Percentiles rank a stretch among this genome's conserved stretches.
Evolutionary conservation across 2,797 vertebrate species (phyloP).

Genomic region (Clamator glandarius): DNA sequence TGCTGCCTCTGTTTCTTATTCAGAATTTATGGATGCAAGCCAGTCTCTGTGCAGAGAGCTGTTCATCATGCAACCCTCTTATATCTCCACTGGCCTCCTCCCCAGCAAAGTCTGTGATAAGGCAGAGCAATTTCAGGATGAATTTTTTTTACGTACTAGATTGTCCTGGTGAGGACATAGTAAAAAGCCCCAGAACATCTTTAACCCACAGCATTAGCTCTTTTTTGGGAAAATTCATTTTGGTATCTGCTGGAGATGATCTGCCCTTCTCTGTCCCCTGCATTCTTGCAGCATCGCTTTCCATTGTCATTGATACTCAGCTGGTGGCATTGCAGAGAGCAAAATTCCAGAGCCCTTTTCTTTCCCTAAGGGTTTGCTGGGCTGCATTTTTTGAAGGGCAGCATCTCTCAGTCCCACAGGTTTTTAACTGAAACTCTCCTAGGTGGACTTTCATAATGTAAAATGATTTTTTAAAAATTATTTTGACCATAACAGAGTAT

Average conservation of each 20-base stretch:
- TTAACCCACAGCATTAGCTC: not conserved
- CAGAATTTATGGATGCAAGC: not conserved
- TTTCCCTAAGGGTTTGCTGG: not conserved
- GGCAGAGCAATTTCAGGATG: not conserved
- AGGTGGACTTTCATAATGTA: not conserved
- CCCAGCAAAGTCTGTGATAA: not conserved
- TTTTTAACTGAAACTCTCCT: not conserved
- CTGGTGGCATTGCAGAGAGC: not conserved
- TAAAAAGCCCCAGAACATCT: not conserved
- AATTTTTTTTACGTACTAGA: not conserved
- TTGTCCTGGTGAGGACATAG: not conserved
- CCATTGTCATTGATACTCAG: not conserved
- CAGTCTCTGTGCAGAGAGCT: not conserved
- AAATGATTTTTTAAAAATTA: not conserved
- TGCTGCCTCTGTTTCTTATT: not conserved
- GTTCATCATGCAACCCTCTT: not conserved
- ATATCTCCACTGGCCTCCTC: not conserved
- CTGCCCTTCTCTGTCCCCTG: not conserved
- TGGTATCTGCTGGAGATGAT: not conserved
- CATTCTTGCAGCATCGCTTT: not conserved
- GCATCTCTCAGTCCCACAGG: accelerated
- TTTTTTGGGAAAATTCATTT: too few relatives aligned
- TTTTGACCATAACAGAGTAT: not conserved
- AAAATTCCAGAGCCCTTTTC: not conserved
- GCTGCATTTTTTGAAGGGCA: not conserved